Conservation (phyloP, 2,888 invertebrate species). For the Mycalesis mineus region DNA sequence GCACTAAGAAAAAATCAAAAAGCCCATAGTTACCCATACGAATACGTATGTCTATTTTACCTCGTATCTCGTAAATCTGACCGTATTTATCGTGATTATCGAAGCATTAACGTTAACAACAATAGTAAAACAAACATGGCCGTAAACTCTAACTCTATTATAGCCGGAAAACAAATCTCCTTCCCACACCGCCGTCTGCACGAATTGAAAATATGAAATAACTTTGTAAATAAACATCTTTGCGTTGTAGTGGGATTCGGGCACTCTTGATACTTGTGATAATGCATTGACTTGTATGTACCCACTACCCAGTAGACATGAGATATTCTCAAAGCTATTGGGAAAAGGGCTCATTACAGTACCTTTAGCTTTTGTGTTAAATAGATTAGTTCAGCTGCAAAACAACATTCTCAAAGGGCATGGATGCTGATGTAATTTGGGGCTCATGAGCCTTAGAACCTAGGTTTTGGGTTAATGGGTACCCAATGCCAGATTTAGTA, state of each 20-base stretch:
- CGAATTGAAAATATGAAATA: constrained; percentile 75
- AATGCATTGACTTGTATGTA: too few relatives aligned
- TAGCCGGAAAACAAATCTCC: constrained; percentile 43
- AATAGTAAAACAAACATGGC: constrained; percentile 23
- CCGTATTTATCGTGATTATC: neutral
- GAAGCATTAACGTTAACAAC: constrained; percentile 6
- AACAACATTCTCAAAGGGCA: too few relatives aligned
- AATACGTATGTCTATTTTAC: neutral
- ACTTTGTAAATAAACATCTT: constrained; percentile 75
- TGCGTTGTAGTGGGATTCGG: constrained; percentile 35
- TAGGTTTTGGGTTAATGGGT: too few relatives aligned
- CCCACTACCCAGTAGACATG: too few relatives aligned
- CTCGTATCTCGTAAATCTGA: neutral
- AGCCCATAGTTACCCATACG: neutral
- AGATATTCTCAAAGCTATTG: too few relatives aligned
- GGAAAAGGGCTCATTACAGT: too few relatives aligned
- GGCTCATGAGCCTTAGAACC: too few relatives aligned
- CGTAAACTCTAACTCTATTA: constrained; percentile 24
- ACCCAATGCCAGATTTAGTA: too few relatives aligned
- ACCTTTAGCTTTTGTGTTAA: too few relatives aligned
- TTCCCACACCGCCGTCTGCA: constrained; percentile 65
- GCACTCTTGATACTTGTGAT: constrained; percentile 48
- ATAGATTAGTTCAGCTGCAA: too few relatives aligned
- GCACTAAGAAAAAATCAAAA: neutral
- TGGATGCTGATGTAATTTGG: too few relatives aligned